Base-by-base conservation (phyloP, 2,888 invertebrate genomes). In the Noctua fimbriata region DNA sequence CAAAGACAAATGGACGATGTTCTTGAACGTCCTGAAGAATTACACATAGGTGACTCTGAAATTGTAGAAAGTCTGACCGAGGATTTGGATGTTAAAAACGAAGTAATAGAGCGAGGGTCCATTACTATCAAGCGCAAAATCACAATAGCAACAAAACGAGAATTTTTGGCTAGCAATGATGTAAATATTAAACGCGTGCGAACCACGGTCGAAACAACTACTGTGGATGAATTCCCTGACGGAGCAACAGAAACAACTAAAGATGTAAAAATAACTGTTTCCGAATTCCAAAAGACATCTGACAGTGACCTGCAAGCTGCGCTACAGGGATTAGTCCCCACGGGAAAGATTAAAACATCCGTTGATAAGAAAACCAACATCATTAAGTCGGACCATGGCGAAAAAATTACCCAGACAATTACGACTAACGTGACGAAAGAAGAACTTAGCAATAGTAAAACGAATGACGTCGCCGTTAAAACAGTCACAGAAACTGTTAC, bases 201-300 rank as follows among this genome's bases (percentile, higher is more conserved):
- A 88, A 97, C 97, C 69, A 97, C 97, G 21, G 94, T 97, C 70
- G 97, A 97, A 90, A 97, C 97, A 0, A 94, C 93, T 14, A 96
- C 96, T 36, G 93, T 96, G 6, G 97, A 97, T 87, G 95, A 95
- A 89, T 96, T 94, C 88, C 96, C 97, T 3, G 97, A 97, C 89
- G 97, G 97, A 52, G 97, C 97, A 7, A 96, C 97, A 72, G 97
- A 97, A 92, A 97, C 97, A 9, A 97, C 97, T 1, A 97, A 96
- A 93, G 97, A 97, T 85, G 95, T 97, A 1, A 97, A 97, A 92
- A 96, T 97, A 69, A 97, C 97, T 4, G 95, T 97, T 82, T 97
- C 97, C 0, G 97, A 97, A 91, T 95, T 94, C 83, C 97, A 97
- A 89, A 96, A 95, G 88, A 96, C 96, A 28, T 95, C 96, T 32